Percentiles rank a stretch among this genome's conserved stretches.
phyloP scores from a whole-genome alignment of 2,888 invertebrate genomes.

The Automeris io region DNA sequence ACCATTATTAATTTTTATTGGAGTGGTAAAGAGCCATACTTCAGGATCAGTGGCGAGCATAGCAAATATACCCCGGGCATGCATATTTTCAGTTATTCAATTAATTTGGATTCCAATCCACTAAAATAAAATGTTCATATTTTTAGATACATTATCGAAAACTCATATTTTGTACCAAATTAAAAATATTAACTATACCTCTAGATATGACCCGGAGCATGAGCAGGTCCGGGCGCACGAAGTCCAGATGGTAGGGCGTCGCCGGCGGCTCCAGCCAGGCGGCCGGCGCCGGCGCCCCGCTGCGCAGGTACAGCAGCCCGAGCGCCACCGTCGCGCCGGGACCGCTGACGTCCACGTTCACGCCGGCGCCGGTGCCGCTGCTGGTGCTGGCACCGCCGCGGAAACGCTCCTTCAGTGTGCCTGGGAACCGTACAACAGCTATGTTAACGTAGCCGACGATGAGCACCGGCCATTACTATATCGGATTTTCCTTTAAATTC shows the following conservation, averaged over 20 bases:
- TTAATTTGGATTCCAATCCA: no score
- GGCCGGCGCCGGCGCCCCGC: conserved; percentile 89
- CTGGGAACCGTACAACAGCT: conserved; percentile 38
- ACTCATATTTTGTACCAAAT: no score
- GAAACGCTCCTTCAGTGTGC: conserved; percentile 91
- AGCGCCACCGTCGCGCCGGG: conserved; percentile 97
- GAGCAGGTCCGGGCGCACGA: conserved; percentile 93
- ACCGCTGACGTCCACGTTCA: conserved; percentile 96
- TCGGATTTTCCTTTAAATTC: no score
- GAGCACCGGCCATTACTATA: no score
- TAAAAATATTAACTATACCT: no score
- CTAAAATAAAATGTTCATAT: no score
- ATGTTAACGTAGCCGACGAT: not conserved
- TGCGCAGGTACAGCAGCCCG: conserved; percentile 93
- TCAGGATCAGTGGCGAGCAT: no score
- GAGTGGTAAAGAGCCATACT: no score
- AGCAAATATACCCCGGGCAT: no score
- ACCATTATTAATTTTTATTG: no score
- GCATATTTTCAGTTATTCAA: no score
- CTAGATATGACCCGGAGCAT: conserved; percentile 88
- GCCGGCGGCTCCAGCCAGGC: conserved; percentile 94
- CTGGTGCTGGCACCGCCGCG: conserved; percentile 48
- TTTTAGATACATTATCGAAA: no score
- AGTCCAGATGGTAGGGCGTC: conserved; percentile 93
- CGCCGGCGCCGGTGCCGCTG: conserved; percentile 41